Base-by-base conservation (phyloP, 1,140 invertebrate genomes). In the Hetaerina americana region DNA sequence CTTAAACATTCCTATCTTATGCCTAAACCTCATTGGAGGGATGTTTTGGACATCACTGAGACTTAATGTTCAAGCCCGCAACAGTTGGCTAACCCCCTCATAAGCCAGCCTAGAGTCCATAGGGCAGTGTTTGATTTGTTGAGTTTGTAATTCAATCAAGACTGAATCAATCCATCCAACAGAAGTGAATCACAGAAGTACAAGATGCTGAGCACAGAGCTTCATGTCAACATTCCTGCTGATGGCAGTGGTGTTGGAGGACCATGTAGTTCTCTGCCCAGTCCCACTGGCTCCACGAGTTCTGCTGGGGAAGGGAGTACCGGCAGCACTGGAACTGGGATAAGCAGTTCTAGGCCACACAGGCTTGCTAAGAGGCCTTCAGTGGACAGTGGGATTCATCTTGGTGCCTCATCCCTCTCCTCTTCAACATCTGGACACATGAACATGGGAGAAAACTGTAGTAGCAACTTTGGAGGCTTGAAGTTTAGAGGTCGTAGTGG, bases 371-470 rank as follows among this genome's bases (percentile, higher is more conserved):
- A 93, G 79, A 84, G 92, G 76, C 89, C 91, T 6, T 93, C 92
- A 0, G 89, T 93, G 73, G 92, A 93, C 80, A 93, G 91, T 79
- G 92, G 91, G 74, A 92, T 93, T 76, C 90, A 93, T 78, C 87
- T 93, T 85, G 87, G 85, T 82, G 79, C 82, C 5, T 25, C 67
- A 27, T 40, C 71, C n/a, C 31, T 68, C 12, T 57, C 40, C 2
- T 57, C 40, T 3, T 57, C 40, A 57, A 57, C 40, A 12, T 57
- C 40, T 12, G 40, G 40, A 3, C 40, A 57, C 2, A 57, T 57
- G 40, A 57, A 57, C 40, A 57, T 57, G 40, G 40, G 40, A 57
- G 40, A 57, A 18, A 57, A 57, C 22, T 12, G 40, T 57, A 18
- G 31, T 18, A 57, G 40, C 22, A 57, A 57, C 10, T 57, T 18